phyloP scores from a whole-genome alignment of 2,888 invertebrate species.

The Metellina segmentata region DNA sequence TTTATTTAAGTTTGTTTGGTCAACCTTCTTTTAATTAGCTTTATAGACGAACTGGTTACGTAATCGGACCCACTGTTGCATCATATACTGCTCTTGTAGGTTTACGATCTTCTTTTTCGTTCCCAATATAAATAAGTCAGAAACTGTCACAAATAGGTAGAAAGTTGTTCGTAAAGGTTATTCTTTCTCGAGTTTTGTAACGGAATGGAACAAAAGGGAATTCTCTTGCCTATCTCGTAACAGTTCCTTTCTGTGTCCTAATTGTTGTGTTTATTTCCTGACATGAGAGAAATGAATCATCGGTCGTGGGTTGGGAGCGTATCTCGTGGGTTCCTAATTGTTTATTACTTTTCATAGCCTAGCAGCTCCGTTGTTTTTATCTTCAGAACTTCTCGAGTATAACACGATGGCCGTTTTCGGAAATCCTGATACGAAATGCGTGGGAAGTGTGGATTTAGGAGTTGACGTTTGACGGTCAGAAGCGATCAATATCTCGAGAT shows the following conservation, averaged over 20 bases:
- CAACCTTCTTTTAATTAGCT: too few relatives aligned
- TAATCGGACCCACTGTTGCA: too few relatives aligned
- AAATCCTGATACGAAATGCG: neutral
- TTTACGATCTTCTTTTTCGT: too few relatives aligned
- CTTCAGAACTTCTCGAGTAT: neutral
- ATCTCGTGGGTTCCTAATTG: neutral
- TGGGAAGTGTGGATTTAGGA: neutral
- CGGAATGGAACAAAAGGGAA: neutral
- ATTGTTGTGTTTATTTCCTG: conserved; percentile 1
- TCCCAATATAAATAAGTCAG: too few relatives aligned
- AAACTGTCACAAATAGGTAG: too few relatives aligned
- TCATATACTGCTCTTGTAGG: too few relatives aligned
- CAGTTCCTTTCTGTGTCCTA: neutral
- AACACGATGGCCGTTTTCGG: neutral
- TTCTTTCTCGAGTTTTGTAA: neutral
- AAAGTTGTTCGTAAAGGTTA: too few relatives aligned
- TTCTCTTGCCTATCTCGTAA: neutral
- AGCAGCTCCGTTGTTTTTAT: neutral
- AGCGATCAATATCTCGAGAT: neutral
- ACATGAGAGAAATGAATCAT: neutral
- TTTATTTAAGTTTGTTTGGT: too few relatives aligned
- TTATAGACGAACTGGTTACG: too few relatives aligned
- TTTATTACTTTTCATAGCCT: neutral
- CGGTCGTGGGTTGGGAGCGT: neutral
- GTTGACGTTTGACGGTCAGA: neutral